Percentiles rank a stretch among this genome's conserved stretches.
phyloP scores from a whole-genome alignment of 2,797 vertebrate genomes.

The Jordanella pulchra region DNA sequence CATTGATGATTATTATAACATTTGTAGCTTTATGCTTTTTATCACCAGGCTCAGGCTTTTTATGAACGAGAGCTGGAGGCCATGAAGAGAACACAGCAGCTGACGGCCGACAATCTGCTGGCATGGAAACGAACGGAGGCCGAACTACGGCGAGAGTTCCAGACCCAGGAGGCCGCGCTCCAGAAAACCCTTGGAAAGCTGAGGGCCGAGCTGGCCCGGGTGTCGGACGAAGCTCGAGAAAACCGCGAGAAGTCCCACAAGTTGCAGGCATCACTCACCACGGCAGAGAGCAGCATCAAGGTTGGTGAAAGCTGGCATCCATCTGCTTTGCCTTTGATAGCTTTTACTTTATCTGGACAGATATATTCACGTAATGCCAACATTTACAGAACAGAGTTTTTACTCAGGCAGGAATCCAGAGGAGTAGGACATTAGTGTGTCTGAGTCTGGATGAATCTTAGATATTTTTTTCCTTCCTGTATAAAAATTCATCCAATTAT shows the following conservation, averaged over 20 bases:
- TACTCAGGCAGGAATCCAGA: not conserved
- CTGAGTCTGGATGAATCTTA: not conserved
- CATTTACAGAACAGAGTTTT: not conserved
- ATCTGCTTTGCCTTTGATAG: not conserved
- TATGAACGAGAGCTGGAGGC: slow-evolving; percentile 96
- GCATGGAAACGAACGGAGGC: slow-evolving; percentile 95
- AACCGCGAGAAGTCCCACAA: slow-evolving; percentile 90
- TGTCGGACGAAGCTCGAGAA: slow-evolving; percentile 90
- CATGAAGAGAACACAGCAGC: slow-evolving; percentile 95
- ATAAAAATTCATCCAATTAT: no score
- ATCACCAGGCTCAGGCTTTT: slow-evolving; percentile 86
- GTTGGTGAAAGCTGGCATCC: slow-evolving; percentile 66
- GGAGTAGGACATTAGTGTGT: not conserved
- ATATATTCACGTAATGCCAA: not conserved
- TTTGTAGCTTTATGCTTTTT: not conserved
- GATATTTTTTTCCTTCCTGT: no score
- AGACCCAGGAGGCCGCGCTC: slow-evolving; percentile 91
- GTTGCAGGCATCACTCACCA: slow-evolving; percentile 85
- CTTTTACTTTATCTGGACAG: not conserved
- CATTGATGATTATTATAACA: no score
- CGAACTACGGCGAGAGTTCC: slow-evolving; percentile 92
- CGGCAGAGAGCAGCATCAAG: slow-evolving; percentile 87
- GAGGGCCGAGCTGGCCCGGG: slow-evolving; percentile 88
- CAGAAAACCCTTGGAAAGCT: slow-evolving; percentile 93
- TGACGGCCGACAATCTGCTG: slow-evolving; percentile 92